Base-by-base conservation (phyloP, 2,113 vertebrate species). In the Corydoras maculifer region DNA sequence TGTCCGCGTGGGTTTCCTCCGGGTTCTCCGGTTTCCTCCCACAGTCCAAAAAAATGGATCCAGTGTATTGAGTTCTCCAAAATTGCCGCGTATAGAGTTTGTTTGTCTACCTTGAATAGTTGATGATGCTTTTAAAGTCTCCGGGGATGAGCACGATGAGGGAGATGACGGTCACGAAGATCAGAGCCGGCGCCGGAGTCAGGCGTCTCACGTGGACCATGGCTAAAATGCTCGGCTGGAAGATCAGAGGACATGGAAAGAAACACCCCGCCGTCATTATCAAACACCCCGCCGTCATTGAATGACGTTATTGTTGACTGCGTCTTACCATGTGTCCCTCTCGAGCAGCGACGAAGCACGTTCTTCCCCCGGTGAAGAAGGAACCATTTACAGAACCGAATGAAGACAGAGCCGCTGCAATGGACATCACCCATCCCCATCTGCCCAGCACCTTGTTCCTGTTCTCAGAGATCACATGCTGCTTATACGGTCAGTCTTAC, bases 371-470 rank as follows among this genome's bases (percentile, higher is more conserved):
- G 0, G 91, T 91, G 79, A 96, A 96, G 86, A 95, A 93, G 0
- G 82, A 86, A 58, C 92, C 93, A 0, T 93, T 95, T 0, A 89
- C 82, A 0, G 93, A 92, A 5, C 96, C 91, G 8, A 97, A 93
- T 0, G 91, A 89, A 0, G 91, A 97, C n/a, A 97, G 79, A 0
- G 91, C 85, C 13, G 94, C 92, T 0, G 92, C 90, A 77, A 94
- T 59, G 1, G 93, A 92, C 83, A 95, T 92, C 60, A 94, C 76
- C 94, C 93, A 96, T 0, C 90, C 89, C 93, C 93, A 95, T 59
- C 78, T 85, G 54, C 91, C 93, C 12, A 97, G 83, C 43, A 96
- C 87, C 74, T 93, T 95, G 77, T 92, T 89, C 75, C 94, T 94
- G 81, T 53, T 14, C 31, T 35, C 71, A 70, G n/a, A 74, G 60